phyloP scores from a whole-genome alignment of 2,797 vertebrate genomes.

The Poecilia gillii region DNA sequence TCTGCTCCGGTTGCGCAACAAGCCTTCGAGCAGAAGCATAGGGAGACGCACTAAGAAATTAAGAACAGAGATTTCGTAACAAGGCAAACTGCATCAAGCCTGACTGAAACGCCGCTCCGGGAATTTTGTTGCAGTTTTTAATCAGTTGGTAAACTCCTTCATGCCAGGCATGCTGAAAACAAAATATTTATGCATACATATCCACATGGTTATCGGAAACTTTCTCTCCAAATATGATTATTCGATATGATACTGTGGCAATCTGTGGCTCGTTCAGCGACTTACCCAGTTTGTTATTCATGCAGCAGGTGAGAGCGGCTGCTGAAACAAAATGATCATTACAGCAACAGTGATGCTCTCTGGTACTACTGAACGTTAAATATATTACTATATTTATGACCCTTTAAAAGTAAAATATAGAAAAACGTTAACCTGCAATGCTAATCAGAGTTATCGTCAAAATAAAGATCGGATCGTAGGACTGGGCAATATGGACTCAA shows the following conservation, averaged over 20 bases:
- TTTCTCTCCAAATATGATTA: not conserved
- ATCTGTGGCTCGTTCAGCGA: not conserved
- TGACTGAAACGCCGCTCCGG: not conserved
- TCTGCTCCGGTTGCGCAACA: constrained; percentile 41
- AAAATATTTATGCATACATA: not conserved
- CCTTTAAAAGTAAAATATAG: not conserved
- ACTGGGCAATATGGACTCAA: no score
- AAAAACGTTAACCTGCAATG: not conserved
- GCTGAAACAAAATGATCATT: not conserved
- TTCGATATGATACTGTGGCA: not conserved
- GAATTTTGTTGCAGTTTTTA: not conserved
- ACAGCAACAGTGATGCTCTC: not conserved
- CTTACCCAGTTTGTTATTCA: not conserved
- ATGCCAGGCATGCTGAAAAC: not conserved
- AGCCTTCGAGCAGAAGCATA: constrained; percentile 1
- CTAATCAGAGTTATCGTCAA: not conserved
- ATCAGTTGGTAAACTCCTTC: not conserved
- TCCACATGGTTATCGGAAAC: not conserved
- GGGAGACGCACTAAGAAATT: constrained; percentile 6
- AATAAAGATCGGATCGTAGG: not conserved
- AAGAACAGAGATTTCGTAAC: constrained; percentile 1
- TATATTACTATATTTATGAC: not conserved
- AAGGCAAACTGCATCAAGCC: not conserved
- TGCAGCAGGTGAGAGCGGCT: not conserved
- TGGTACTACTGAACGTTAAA: not conserved